Conservation (phyloP, 1,140 invertebrate species). For the Drosophila navojoa region DNA sequence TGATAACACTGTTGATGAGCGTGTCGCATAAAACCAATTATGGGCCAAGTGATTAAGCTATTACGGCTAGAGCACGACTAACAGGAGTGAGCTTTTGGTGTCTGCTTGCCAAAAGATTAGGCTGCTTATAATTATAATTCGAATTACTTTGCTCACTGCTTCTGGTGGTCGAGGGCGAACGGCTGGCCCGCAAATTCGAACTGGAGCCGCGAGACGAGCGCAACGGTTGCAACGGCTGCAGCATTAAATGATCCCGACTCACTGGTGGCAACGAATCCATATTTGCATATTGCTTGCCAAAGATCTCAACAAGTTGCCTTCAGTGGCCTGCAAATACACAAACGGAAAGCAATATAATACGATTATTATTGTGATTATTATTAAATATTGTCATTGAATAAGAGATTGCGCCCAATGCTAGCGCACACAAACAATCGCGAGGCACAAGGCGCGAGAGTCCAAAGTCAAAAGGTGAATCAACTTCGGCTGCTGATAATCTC, state of each 20-base stretch:
- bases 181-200: constrained; percentile 70
- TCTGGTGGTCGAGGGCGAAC: constrained; percentile 75
- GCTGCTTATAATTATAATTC: constrained; percentile 20
- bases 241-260: constrained; percentile 59
- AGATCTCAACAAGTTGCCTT: constrained; percentile 29
- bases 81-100: neutral
- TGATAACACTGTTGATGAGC: constrained; percentile 36
- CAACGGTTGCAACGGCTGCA: constrained; percentile 53
- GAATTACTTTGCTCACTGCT: constrained; percentile 81
- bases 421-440: constrained; percentile 24
- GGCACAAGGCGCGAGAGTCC: constrained; percentile 22
- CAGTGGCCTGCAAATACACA: constrained; percentile 54
- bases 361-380: constrained; percentile 6
- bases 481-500: constrained; percentile 57
- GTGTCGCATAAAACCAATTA: constrained; percentile 34
- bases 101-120: neutral
- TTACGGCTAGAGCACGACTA: constrained; percentile 16
- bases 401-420: constrained; percentile 12
- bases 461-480: constrained; percentile 77
- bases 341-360: constrained; percentile 2
- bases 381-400: constrained; percentile 28
- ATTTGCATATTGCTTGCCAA: constrained; percentile 63
- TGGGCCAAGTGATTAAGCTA: constrained; percentile 31
- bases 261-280: constrained; percentile 68
- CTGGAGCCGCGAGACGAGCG: constrained; percentile 64